Conservation (phyloP, 2,113 vertebrate genomes). For the Heterotis niloticus region DNA sequence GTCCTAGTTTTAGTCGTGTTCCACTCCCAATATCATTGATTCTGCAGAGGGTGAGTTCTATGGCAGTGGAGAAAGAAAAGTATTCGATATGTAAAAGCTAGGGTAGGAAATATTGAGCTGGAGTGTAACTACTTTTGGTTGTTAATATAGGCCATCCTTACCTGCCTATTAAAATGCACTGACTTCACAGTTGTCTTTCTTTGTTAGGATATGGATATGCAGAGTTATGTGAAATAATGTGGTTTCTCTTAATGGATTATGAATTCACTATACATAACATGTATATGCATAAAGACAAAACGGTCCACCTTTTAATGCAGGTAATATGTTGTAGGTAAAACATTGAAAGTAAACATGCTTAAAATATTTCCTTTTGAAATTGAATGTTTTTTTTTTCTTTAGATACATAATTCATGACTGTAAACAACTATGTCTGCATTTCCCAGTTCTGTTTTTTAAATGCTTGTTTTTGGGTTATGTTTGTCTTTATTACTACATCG, state of each 20-base stretch:
- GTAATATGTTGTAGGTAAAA: background rate
- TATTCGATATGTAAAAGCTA: background rate
- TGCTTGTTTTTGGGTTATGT: constrained; percentile 16
- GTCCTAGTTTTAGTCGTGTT: background rate
- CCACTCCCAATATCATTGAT: background rate
- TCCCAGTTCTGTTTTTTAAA: background rate
- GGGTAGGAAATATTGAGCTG: background rate
- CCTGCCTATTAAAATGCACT: constrained; percentile 3
- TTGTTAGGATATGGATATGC: background rate
- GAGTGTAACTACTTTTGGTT: constrained; percentile 14
- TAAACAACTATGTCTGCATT: background rate
- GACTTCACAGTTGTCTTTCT: background rate
- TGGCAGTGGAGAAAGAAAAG: background rate
- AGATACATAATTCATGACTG: background rate
- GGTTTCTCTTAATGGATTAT: background rate
- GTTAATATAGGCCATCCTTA: background rate
- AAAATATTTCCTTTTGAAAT: background rate
- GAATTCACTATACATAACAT: background rate
- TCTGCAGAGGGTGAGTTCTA: background rate
- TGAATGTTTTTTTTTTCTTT: background rate
- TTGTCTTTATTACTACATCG: background rate
- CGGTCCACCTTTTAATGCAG: background rate
- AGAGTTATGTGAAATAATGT: background rate
- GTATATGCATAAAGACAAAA: background rate
- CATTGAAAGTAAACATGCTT: constrained; percentile 17